Evolutionary conservation across 2,113 vertebrate genomes (phyloP).

Genomic region (Genyomyrus donnyi): DNA sequence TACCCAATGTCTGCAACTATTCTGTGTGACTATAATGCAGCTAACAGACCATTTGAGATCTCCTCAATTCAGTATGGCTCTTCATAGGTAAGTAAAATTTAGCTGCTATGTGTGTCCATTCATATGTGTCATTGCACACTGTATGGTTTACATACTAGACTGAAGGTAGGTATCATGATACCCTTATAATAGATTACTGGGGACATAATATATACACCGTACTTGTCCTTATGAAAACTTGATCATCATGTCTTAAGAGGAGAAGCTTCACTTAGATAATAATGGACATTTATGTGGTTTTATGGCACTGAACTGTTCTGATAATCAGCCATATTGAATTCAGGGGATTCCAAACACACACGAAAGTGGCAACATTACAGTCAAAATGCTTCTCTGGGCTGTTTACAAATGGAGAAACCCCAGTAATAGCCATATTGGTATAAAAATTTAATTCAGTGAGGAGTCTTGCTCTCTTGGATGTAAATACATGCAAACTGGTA

Average conservation of each 20-base stretch:
- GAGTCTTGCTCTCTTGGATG: background rate
- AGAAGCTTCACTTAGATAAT: background rate
- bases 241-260: background rate
- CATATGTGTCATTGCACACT: background rate
- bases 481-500: background rate
- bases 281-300: constrained; percentile 3
- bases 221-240: background rate
- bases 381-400: constrained; percentile 11
- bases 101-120: background rate
- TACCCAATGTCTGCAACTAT: constrained; percentile 7
- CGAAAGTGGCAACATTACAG: background rate
- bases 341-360: constrained; percentile 17
- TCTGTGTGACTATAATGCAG: constrained; percentile 7
- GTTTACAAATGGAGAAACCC: constrained; percentile 4
- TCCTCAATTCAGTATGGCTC: constrained; percentile 20
- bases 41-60: constrained; percentile 17
- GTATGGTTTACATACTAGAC: constrained; percentile 4
- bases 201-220: background rate
- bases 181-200: background rate
- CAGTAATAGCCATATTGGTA: background rate
- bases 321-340: constrained; percentile 16
- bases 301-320: background rate
- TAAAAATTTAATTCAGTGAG: background rate
- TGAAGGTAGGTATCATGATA: background rate
- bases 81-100: constrained; percentile 12